Evolutionary conservation across 2,888 invertebrate species (phyloP), one percentile per base, ranked within the genome.

Genomic region (Drosophila tripunctata): DNA sequence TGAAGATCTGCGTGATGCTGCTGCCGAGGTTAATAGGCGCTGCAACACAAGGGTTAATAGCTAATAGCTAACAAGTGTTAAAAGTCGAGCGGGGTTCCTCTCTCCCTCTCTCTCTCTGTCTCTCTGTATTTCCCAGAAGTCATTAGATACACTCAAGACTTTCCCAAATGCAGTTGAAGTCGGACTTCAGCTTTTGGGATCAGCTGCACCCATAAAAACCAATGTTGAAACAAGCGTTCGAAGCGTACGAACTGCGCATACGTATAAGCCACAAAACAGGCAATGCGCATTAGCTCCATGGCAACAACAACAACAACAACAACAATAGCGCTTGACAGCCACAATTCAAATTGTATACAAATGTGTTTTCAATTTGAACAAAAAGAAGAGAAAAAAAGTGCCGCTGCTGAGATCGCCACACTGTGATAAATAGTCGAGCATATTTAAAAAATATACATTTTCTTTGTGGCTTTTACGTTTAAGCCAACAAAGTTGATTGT

Each of bases 331-430:
- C 51, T 60, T 63, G 69, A 62, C 73, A 80, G 61, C 57, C 63
- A 67, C 82, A 75, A 75, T 81, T 81, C 65, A 74, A 70, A 80
- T 67, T 62, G 80, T 77, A 69, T 71, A 76, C 66, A 77, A 74
- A 78, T 71, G 67, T 67, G 67, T 87, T 85, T 85, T 84, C 75
- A 70, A 73, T 82, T 87, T 78, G 35, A 79, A 55, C 4, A 24
- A n/a, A 35, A 15, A 10, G 14, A 41, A 40, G 31, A 30, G 15
- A 38, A 38, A 56, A 8, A 31, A 48, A 61, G 41, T 10, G 61
- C 60, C 56, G 67, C 57, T 66, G 51, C 55, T 31, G 30, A 52
- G 75, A 75, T 75, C 72, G 75, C 58, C 54, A 69, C 70, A 75
- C 78, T 75, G 75, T 50, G 70, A 75, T 75, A 75, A 77, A 77